Evolutionary conservation across 1,140 invertebrate species (phyloP), one percentile per base, ranked within the genome.

Genomic region (Drosophila eugracilis): DNA sequence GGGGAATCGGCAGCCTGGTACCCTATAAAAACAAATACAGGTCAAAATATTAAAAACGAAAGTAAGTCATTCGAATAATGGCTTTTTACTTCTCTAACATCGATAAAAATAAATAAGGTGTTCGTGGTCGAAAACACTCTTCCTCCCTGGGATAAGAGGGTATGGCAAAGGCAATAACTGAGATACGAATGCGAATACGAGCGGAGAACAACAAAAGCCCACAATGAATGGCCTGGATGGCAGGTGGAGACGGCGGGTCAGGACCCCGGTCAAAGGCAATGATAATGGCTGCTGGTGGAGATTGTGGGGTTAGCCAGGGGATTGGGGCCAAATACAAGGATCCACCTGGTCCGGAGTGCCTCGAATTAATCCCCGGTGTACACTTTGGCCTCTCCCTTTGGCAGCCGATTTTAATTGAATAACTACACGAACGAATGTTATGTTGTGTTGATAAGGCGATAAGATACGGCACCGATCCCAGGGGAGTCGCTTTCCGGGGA

Each of bases 331-430:
- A 22, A 26, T 37, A 52, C 28, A 32, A 32, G 57, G 32, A 57
- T 28, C 26, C 37, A 50, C 47, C 57, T 32, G 42, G 34, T 15
- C n/a, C 26, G 14, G 42, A 21, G 42, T 19, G 52, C 21, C 53
- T 44, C 53, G 54, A 86, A 81, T 85, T 85, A 85, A 81, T 85
- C 81, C 81, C 81, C 50, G 71, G 63, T 37, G 81, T 66, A 72
- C 81, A 85, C 73, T 85, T 86, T 80, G 47, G 42, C 55, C 53
- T 71, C 37, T 52, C 24, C 21, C 44, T 15, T 26, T 19, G 15
- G 22, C 26, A 30, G n/a, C 24, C 22, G 66, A 73, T 86, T 86
- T 86, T 88, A 88, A 85, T 86, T 86, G 83, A 81, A 86, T 70
- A 81, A 75, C 75, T 85, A 48, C 63, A 77, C 55, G 76, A 37